Evolutionary conservation across 2,888 invertebrate genomes (phyloP).

Genomic region (Caenorhabditis drosophilae): DNA sequence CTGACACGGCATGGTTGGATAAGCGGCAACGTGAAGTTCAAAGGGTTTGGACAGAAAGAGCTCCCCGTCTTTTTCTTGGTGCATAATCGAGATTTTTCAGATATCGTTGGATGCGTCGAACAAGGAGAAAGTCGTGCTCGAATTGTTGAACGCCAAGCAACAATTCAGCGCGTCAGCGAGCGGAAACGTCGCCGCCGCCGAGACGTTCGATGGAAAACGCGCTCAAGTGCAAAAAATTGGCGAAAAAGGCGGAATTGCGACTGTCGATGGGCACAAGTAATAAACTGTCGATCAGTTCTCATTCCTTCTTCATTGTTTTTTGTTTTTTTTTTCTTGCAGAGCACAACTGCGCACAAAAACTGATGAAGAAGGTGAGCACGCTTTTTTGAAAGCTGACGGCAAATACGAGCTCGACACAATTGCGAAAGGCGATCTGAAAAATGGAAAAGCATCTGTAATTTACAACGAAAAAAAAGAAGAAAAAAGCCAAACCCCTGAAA

Average conservation of each 20-base stretch:
- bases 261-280: conserved; percentile 67
- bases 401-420: conserved; percentile 67
- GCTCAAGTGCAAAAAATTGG: conserved; percentile 68
- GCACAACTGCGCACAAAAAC: conserved; percentile 63
- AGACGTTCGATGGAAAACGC: conserved; percentile 63
- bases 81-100: too few relatives aligned
- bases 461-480: too few relatives aligned
- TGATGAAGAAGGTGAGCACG: conserved; percentile 59
- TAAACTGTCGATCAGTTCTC: background rate
- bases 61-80: too few relatives aligned
- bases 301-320: background rate
- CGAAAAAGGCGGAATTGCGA: conserved; percentile 67
- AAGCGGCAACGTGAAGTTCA: conserved; percentile 62
- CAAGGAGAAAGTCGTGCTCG: conserved; percentile 63
- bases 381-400: conserved; percentile 66
- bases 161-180: conserved; percentile 45
- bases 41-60: conserved; percentile 43
- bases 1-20: conserved; percentile 65
- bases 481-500: too few relatives aligned
- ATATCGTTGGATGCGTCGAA: conserved; percentile 66
- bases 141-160: conserved; percentile 56
- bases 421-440: conserved; percentile 61
- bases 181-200: conserved; percentile 67
- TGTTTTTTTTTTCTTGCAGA: conserved; percentile 34
- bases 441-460: conserved; percentile 38